phyloP scores from a whole-genome alignment of 2,888 invertebrate genomes.

The Vannuccia rotundouncinata region DNA sequence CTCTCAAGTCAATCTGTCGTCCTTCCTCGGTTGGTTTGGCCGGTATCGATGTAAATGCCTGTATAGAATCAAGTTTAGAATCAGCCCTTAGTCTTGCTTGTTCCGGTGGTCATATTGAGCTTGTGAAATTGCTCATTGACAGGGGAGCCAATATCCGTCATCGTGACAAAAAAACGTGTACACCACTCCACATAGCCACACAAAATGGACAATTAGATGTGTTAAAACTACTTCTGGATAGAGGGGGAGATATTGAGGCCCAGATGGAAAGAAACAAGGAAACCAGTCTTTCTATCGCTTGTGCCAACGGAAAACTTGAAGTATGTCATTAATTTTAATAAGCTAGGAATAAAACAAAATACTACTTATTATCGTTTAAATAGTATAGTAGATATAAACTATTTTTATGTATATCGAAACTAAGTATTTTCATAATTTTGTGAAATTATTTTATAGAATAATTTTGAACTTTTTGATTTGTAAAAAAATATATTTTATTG shows the following conservation, averaged over 20 bases:
- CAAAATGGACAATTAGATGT: constrained; percentile 35
- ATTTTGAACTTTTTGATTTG: too few relatives aligned
- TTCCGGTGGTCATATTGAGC: constrained; percentile 82
- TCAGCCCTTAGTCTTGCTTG: constrained; percentile 94
- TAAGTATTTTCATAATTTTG: too few relatives aligned
- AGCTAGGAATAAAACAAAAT: not conserved
- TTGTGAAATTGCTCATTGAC: constrained; percentile 80
- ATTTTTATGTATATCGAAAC: too few relatives aligned
- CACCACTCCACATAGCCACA: constrained; percentile 35
- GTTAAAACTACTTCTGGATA: constrained; percentile 69
- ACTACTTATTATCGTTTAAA: too few relatives aligned
- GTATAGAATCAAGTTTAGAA: constrained; percentile 96
- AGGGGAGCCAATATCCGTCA: constrained; percentile 94
- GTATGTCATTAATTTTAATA: constrained; percentile 71
- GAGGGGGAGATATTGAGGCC: constrained; percentile 93
- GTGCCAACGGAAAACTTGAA: constrained; percentile 91
- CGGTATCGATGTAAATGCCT: constrained; percentile 81
- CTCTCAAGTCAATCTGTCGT: too few relatives aligned
- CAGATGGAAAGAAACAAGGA: constrained; percentile 98
- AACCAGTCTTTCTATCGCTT: constrained; percentile 89
- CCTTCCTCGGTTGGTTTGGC: too few relatives aligned
- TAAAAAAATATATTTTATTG: too few relatives aligned
- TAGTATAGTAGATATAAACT: too few relatives aligned
- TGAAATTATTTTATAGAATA: too few relatives aligned
- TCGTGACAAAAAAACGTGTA: constrained; percentile 76